Evolutionary conservation across 30 jellyfish, hydroid and myxozoan species (phyloP).

Genomic region (Cassiopea xamachana): DNA sequence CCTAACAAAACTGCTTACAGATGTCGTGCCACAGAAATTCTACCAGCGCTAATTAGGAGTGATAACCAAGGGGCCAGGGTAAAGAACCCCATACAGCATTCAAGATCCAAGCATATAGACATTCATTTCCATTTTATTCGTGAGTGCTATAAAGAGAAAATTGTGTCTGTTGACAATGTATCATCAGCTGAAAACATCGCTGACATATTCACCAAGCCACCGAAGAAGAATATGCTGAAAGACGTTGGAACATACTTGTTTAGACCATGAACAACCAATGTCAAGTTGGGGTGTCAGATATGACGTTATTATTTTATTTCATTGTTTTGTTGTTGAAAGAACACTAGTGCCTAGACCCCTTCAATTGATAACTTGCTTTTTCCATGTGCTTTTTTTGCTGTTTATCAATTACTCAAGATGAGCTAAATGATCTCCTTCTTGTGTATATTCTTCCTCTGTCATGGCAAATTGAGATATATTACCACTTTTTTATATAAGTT

Average conservation of each 20-base stretch:
- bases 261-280: slow-evolving; percentile 12
- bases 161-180: slow-evolving; percentile 5
- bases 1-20: neutral
- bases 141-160: slow-evolving; percentile 12
- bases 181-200: slow-evolving; percentile 47
- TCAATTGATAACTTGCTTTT: no score
- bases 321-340: no score
- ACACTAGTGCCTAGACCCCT: no score
- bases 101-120: slow-evolving; percentile 56
- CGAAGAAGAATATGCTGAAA: slow-evolving; percentile 14
- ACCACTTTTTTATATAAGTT: no score
- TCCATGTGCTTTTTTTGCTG: no score
- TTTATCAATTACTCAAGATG: no score
- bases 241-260: neutral
- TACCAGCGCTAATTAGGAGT: neutral
- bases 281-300: slow-evolving; percentile 57
- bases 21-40: neutral
- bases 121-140: slow-evolving; percentile 43
- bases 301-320: no score
- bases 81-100: slow-evolving; percentile 22
- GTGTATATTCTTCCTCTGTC: no score
- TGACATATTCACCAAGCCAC: slow-evolving; percentile 52
- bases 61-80: slow-evolving; percentile 54
- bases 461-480: no score
- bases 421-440: no score